These are phyloP conservation scores for Plebejus argus DNA, from an alignment of 2,888 invertebrate species.

Conservation along the genomic window DNA sequence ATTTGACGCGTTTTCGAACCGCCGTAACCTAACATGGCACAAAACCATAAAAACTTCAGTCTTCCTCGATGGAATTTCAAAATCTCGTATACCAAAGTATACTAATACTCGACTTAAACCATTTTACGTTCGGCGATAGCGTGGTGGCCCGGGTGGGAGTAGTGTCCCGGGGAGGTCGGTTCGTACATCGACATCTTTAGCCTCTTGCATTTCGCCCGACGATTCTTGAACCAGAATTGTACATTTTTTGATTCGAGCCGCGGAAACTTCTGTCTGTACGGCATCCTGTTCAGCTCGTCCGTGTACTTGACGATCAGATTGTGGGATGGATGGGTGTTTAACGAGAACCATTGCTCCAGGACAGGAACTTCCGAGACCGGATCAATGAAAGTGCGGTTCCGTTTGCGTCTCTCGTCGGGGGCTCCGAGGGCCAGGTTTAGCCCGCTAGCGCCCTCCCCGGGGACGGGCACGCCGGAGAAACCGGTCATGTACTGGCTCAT, in stretches of 20 bases:
- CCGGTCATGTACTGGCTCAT: constrained; percentile 92
- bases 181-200: constrained; percentile 95
- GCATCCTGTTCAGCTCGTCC: constrained; percentile 97
- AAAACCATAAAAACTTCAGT: constrained; percentile 72
- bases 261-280: constrained; percentile 98
- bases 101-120: constrained; percentile 53
- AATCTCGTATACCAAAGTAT: constrained; percentile 35
- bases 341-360: constrained; percentile 96
- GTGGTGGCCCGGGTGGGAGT: constrained; percentile 78
- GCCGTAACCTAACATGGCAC: constrained; percentile 78
- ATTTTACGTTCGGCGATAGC: constrained; percentile 78
- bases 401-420: constrained; percentile 94
- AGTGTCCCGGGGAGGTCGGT: constrained; percentile 83
- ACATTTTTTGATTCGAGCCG: constrained; percentile 99
- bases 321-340: constrained; percentile 99
- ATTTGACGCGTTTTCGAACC: constrained; percentile 42
- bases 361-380: constrained; percentile 98
- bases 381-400: constrained; percentile 99
- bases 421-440: constrained; percentile 83
- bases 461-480: constrained; percentile 77
- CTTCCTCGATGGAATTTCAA: constrained; percentile 61
- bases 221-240: constrained; percentile 99
- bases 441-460: constrained; percentile 81
- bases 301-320: constrained; percentile 98
- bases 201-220: constrained; percentile 98